Evolutionary conservation across 2,113 vertebrate species (phyloP).

Genomic region (Orycteropus afer): DNA sequence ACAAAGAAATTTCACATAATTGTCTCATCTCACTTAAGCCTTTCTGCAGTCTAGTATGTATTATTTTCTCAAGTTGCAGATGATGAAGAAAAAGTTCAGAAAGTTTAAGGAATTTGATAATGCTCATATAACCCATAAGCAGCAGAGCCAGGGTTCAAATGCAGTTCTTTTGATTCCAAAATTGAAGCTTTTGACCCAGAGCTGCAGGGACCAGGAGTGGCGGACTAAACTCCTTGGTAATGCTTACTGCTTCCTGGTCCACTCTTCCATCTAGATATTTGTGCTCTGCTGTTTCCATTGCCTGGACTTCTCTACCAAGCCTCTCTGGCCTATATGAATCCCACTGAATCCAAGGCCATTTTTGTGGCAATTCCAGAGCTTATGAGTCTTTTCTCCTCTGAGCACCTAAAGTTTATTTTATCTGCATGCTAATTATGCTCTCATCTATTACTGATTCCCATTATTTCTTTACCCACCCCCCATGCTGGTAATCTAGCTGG

Average conservation of each 20-base stretch:
- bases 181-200: background rate
- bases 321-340: background rate
- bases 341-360: background rate
- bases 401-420: background rate
- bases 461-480: background rate
- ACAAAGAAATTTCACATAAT: background rate
- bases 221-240: too few species aligned
- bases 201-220: fast-evolving
- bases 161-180: background rate
- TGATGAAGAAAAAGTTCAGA: background rate
- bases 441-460: background rate
- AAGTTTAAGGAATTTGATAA: background rate
- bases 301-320: too few species aligned
- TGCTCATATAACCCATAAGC: background rate
- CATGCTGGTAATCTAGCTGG: background rate
- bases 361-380: background rate
- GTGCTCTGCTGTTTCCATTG: background rate
- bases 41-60: background rate
- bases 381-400: background rate
- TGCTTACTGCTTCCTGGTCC: background rate
- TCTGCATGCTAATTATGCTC: background rate
- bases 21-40: background rate
- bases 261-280: background rate
- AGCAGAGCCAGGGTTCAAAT: background rate
- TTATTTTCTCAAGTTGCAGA: background rate